A percentile compares a stretch with the other conserved stretches of the same genome.
phyloP scores from a whole-genome alignment of 1,140 invertebrate genomes.

The Zaprionus ornatus region DNA sequence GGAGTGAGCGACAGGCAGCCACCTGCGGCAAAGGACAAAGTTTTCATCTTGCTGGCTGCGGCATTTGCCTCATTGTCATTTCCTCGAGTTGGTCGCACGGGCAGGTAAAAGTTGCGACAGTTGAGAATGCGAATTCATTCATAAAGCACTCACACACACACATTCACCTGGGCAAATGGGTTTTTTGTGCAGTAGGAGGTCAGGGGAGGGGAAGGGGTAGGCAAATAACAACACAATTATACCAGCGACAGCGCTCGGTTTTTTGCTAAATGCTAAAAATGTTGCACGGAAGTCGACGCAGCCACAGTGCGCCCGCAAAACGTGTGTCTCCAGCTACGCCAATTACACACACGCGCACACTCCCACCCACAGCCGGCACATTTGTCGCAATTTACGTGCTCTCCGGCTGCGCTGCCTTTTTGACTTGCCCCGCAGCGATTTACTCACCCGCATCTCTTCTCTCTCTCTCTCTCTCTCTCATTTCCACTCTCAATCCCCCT shows the following conservation, averaged over 20 bases:
- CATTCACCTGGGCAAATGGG: conserved; percentile 46
- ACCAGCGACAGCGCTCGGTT: conserved; percentile 31
- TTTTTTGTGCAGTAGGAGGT: conserved; percentile 43
- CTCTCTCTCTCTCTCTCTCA: conserved; percentile 3
- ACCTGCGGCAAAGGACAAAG: conserved; percentile 61
- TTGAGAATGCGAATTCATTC: conserved; percentile 62
- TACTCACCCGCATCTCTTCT: neutral
- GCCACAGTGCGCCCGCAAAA: conserved; percentile 28
- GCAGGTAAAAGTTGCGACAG: conserved; percentile 34
- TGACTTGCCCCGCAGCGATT: conserved; percentile 64
- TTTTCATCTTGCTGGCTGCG: conserved; percentile 51
- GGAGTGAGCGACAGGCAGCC: conserved; percentile 12
- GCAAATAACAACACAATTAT: conserved; percentile 77
- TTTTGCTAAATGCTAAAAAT: conserved; percentile 70
- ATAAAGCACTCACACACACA: conserved; percentile 50
- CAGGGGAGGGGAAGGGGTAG: conserved; percentile 2
- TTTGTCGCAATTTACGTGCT: conserved; percentile 72
- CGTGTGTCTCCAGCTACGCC: conserved; percentile 57
- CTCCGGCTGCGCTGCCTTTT: conserved; percentile 58
- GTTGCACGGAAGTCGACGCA: conserved; percentile 22
- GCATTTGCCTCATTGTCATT: conserved; percentile 60
- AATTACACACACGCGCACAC: conserved; percentile 55
- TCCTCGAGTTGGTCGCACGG: conserved; percentile 13
- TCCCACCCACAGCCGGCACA: conserved; percentile 17
- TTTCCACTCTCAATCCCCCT: neutral